phyloP scores from a whole-genome alignment of 2,113 vertebrate genomes.

The Toxostoma redivivum region DNA sequence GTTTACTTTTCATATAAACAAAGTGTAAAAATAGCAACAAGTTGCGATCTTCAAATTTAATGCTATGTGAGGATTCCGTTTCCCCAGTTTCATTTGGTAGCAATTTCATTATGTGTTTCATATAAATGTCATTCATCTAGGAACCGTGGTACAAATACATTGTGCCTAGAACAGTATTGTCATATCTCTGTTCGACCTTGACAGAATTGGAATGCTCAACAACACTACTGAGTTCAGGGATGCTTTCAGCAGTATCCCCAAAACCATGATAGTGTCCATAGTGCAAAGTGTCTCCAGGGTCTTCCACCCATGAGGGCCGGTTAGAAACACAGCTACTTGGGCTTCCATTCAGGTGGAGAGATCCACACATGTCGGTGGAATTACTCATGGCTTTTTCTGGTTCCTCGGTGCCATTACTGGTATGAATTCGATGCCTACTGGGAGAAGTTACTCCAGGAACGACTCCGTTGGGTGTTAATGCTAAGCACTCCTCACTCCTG shows the following conservation, averaged over 20 bases:
- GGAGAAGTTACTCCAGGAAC: conserved; percentile 19
- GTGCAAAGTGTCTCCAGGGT: conserved; percentile 77
- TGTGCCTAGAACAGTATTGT: conserved; percentile 78
- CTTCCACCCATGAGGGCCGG: conserved; percentile 76
- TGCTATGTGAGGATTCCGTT: background rate
- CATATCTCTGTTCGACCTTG: conserved; percentile 75
- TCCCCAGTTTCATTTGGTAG: conserved; percentile 44
- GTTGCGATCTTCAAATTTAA: conserved; percentile 24
- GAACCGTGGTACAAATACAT: conserved; percentile 83
- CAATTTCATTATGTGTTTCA: background rate
- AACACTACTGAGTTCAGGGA: conserved; percentile 83
- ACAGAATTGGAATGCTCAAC: conserved; percentile 86
- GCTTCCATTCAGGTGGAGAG: conserved; percentile 84
- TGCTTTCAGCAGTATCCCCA: conserved; percentile 94
- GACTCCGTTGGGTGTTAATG: conserved; percentile 15
- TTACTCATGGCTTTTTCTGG: conserved; percentile 26
- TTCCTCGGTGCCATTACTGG: conserved; percentile 38
- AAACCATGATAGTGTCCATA: conserved; percentile 96
- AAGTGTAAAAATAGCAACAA: conserved; percentile 36
- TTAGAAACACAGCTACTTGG: conserved; percentile 79
- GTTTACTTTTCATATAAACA: conserved; percentile 30
- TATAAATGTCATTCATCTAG: conserved; percentile 47
- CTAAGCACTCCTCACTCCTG: conserved; percentile 47
- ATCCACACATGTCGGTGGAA: conserved; percentile 82
- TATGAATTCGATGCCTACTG: conserved; percentile 4